Evolutionary conservation across 2,797 vertebrate genomes (phyloP).

Genomic region (Squalus acanthias): DNA sequence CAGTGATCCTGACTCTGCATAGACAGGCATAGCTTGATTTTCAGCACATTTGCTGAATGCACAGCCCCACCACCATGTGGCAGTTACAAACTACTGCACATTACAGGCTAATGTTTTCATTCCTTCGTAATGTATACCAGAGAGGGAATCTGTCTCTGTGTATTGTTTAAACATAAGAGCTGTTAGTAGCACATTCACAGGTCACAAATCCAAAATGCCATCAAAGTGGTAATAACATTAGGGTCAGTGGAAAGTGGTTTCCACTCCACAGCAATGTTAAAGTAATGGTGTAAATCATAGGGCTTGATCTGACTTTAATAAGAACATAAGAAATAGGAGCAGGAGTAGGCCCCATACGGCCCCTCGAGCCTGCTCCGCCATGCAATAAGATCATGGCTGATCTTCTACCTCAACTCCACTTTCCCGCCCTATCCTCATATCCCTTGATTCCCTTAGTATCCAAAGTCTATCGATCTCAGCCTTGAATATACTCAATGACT

Average conservation of each 20-base stretch:
- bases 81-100: conserved; percentile 1
- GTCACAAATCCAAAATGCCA: background rate
- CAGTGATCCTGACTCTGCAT: background rate
- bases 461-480: background rate
- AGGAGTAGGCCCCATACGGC: background rate
- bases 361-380: background rate
- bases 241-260: background rate
- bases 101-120: background rate
- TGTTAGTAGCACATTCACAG: background rate
- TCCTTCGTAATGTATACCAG: background rate
- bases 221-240: background rate
- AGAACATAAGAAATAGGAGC: background rate
- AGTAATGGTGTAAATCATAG: background rate
- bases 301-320: background rate
- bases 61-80: conserved; percentile 30
- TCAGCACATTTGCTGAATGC: background rate
- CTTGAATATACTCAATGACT: background rate
- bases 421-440: background rate
- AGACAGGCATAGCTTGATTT: background rate
- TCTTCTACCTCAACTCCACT: background rate
- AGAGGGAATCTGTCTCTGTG: background rate
- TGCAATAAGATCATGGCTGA: background rate
- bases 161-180: background rate
- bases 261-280: background rate
- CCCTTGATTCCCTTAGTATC: background rate